Base-by-base conservation (phyloP, 2,888 invertebrate genomes). In the Eristalis arbustorum region DNA sequence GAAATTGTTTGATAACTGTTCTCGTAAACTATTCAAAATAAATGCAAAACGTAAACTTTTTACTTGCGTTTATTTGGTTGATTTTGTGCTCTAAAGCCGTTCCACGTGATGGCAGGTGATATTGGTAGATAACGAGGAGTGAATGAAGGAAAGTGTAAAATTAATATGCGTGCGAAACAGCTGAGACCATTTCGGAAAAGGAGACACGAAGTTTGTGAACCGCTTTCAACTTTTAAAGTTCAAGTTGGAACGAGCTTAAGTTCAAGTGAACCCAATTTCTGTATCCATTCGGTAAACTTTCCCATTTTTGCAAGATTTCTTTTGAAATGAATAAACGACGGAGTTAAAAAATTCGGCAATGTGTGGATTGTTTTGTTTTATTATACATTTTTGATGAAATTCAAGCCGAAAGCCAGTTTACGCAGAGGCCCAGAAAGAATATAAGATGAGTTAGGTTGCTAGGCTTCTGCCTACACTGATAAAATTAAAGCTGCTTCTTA, bases 1-100 rank as follows among this genome's bases (percentile, higher is more conserved):
- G 63, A 73, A 73, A 56, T 73, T 56, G 73, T 73, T 73, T 56
- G 73, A 56, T 73, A 73, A 73, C 49, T 63, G 73, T 23, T 49
- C 63, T 73, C 34, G 49, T 73, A 63, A 73, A 63, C 73, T 73
- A 63, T 63, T 73, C 63, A 49, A 63, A 63, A 56, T 73, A 23
- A 49, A 73, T 73, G 49, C 63, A 63, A 73, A 63, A 37, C 22
- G 23, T 34, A 73, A 73, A 63, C 73, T 73, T 73, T 73, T 73
- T 63, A 56, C 56, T 11, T 42, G 62, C 42, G 49, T 14, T 56
- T 14, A 56, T 73, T 73, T 62, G 34, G 63, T 56, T 73, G 72
- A 64, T 73, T 23, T 63, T 63, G 49, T 63, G 49, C 49, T 59
- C 3, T 31, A 49, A 56, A 56, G 73, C 34, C 49, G 25, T 42